Base-by-base conservation (phyloP, 64 coral and sea anemone genomes). In the Pocillopora damicornis region DNA sequence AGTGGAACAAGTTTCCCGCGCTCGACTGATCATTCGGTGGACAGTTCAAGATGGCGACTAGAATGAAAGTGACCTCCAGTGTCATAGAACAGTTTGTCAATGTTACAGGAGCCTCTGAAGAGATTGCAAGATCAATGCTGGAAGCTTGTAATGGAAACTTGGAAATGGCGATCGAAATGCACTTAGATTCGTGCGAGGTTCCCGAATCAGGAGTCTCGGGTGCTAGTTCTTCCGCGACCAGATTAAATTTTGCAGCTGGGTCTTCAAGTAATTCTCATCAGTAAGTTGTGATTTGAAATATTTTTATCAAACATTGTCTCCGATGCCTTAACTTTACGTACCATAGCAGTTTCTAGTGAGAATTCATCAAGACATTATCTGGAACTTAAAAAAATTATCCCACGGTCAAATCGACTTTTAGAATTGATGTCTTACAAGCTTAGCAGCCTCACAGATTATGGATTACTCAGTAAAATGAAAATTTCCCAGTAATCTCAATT, bases 91-190 rank as follows among this genome's bases (percentile, higher is more conserved):
- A 95, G 87, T 99, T 99, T 86, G 80, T 95, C 11, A 99, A 86
- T 76, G 90, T 99, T 71, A 99, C 97, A 9, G 97, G 97, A 15
- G 91, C 93, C 38, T 72, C 93, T 12, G 87, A 91, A 63, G 80
- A 76, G 16, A 93, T 88, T 57, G 97, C 97, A 20, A 92, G 86
- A 66, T 91, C 90, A 18, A 86, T 95, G 60, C 63, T 99, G 64
- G 93, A 95, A 76, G 97, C 97, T 72, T 90, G 92, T 86, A 99
- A 95, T 88, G 97, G 97, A 18, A 99, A 99, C 82, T 93, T 99
- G 71, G 93, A 99, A 86, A 99, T 99, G 97, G 97, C 97, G 37
- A 90, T 99, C 56, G 97, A 90, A 87, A 95, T 99, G 93, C 90
- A 99, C 58, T 89, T 99, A 15, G 97, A 99, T 90, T 93, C 94